Percentiles rank a stretch among this genome's conserved stretches.
Evolutionary conservation across 2,888 invertebrate species (phyloP).

Genomic region (Cephus spinipes): DNA sequence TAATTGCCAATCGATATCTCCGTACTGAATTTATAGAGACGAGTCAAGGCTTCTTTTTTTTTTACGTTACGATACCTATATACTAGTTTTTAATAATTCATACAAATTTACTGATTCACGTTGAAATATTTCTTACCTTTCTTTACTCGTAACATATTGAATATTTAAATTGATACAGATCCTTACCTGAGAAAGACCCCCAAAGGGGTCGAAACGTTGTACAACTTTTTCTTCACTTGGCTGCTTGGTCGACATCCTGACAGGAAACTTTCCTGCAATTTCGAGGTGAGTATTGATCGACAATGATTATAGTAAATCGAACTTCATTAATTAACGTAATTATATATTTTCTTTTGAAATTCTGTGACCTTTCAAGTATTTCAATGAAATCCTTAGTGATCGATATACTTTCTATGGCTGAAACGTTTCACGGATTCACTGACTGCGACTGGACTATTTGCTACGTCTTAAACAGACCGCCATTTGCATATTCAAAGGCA

Average conservation of each 20-base stretch:
- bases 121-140: too few relatives aligned
- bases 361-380: neutral
- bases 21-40: neutral
- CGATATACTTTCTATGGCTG: neutral
- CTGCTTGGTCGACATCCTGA: too few relatives aligned
- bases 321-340: neutral
- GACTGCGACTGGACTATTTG: slow-evolving; percentile 42
- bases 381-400: neutral
- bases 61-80: too few relatives aligned
- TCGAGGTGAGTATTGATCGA: neutral
- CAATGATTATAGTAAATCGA: neutral
- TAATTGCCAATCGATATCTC: neutral
- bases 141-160: too few relatives aligned
- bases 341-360: neutral
- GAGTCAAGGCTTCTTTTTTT: neutral
- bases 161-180: too few relatives aligned
- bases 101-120: too few relatives aligned
- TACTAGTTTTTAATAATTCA: too few relatives aligned
- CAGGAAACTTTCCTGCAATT: too few relatives aligned
- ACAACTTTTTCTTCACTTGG: too few relatives aligned
- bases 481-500: slow-evolving; percentile 57
- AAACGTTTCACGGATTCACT: slow-evolving; percentile 24
- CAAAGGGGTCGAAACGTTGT: too few relatives aligned
- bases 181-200: too few relatives aligned
- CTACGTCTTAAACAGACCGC: slow-evolving; percentile 49